Conservation (phyloP, 1,140 invertebrate species). For the Heliconius hewitsoni region DNA sequence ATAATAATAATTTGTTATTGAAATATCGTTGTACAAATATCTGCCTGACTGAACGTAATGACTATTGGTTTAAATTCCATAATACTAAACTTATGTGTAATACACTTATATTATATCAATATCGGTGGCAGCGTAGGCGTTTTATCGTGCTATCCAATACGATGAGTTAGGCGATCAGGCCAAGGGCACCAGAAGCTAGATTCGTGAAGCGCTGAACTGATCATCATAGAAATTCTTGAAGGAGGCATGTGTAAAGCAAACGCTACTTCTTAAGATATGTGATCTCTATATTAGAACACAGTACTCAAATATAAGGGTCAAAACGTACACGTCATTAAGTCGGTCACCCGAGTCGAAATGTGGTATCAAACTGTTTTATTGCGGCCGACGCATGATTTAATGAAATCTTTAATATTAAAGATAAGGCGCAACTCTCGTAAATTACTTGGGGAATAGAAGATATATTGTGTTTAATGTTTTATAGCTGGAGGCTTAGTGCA, state of each 20-base stretch:
- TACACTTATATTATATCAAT: too few species aligned
- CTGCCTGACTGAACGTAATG: too few species aligned
- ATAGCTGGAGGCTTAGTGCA: not conserved
- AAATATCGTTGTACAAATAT: too few species aligned
- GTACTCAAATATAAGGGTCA: constrained; percentile 46
- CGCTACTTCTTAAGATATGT: not conserved
- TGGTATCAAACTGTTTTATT: constrained; percentile 80
- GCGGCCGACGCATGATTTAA: constrained; percentile 73
- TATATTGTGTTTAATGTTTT: not conserved
- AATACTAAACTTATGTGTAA: too few species aligned
- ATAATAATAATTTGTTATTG: too few species aligned
- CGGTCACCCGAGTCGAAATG: constrained; percentile 69
- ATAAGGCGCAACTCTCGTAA: constrained; percentile 67
- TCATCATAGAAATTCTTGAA: too few species aligned
- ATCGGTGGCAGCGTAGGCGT: too few species aligned
- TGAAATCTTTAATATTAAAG: constrained; percentile 79
- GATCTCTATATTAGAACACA: not conserved
- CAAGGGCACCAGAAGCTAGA: too few species aligned
- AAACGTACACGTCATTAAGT: constrained; percentile 69
- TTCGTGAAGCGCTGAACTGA: too few species aligned
- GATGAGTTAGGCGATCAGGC: too few species aligned
- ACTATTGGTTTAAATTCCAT: too few species aligned
- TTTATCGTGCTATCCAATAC: too few species aligned
- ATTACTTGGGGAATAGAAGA: constrained; percentile 57
- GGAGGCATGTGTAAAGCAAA: not conserved